A percentile compares a stretch with the other conserved stretches of the same genome.
These are phyloP conservation scores for Acropora tenuis DNA, from an alignment of 64 coral and sea anemone species.

Conservation along the genomic window DNA sequence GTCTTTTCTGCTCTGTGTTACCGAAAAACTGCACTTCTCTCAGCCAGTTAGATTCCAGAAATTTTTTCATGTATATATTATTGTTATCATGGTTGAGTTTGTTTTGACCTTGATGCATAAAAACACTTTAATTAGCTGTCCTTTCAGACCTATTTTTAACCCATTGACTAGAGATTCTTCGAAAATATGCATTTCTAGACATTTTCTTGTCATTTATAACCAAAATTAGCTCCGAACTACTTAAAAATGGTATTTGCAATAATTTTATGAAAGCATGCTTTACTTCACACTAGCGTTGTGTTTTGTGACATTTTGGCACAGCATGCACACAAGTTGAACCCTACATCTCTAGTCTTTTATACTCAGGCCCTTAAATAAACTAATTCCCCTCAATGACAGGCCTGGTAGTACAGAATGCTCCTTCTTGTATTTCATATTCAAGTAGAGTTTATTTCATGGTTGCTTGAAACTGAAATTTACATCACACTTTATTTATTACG, in stretches of 20 bases:
- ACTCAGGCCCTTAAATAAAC: neutral
- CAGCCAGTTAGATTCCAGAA: too few species aligned
- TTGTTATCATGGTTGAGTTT: neutral
- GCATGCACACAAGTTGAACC: neutral
- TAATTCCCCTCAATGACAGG: neutral
- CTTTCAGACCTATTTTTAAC: neutral
- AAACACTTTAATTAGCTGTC: neutral
- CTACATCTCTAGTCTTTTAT: neutral
- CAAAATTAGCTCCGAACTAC: neutral
- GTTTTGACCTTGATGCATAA: neutral
- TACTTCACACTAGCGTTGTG: neutral
- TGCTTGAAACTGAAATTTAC: neutral
- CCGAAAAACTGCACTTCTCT: too few species aligned
- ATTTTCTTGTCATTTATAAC: neutral
- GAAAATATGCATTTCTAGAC: neutral
- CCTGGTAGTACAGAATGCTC: neutral
- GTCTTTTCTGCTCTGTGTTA: too few species aligned
- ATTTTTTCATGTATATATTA: too few species aligned
- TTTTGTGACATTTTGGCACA: neutral
- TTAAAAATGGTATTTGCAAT: neutral
- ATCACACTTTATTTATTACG: neutral
- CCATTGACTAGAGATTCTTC: neutral
- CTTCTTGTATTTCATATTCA: neutral
- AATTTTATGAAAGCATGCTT: neutral
- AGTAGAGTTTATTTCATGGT: neutral